Percentiles rank a stretch among this genome's conserved stretches.
phyloP scores from a whole-genome alignment of 2,888 invertebrate species.

The Esperia sulphurella region DNA sequence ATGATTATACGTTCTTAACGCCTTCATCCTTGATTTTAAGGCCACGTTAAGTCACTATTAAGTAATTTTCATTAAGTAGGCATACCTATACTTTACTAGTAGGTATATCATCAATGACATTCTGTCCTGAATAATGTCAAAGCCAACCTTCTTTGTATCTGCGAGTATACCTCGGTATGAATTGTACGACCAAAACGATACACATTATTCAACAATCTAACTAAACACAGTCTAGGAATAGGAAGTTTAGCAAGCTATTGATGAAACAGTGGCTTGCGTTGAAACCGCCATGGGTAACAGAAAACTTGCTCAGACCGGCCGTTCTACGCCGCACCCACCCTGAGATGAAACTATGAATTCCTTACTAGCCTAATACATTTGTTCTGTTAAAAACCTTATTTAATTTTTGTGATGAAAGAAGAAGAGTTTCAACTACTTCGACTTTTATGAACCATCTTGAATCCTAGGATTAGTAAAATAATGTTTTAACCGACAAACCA shows the following conservation, averaged over 20 bases:
- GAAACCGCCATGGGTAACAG: neutral
- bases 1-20: neutral
- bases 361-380: neutral
- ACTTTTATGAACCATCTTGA: too few species aligned
- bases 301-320: slow-evolving; percentile 1
- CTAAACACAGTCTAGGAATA: slow-evolving; percentile 16
- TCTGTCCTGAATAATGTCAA: too few species aligned
- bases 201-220: neutral
- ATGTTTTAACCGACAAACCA: too few species aligned
- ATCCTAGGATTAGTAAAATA: too few species aligned
- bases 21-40: neutral
- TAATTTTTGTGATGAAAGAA: too few species aligned
- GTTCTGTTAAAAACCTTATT: too few species aligned
- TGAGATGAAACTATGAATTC: neutral
- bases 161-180: neutral
- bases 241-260: slow-evolving; percentile 19
- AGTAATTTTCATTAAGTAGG: neutral
- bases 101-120: too few species aligned
- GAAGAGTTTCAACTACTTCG: too few species aligned
- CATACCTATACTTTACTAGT: too few species aligned
- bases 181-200: neutral
- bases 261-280: slow-evolving; percentile 17
- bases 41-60: neutral
- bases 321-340: neutral
- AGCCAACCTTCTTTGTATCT: too few species aligned